phyloP scores from a whole-genome alignment of 2,113 vertebrate genomes.

The Callithrix jacchus region DNA sequence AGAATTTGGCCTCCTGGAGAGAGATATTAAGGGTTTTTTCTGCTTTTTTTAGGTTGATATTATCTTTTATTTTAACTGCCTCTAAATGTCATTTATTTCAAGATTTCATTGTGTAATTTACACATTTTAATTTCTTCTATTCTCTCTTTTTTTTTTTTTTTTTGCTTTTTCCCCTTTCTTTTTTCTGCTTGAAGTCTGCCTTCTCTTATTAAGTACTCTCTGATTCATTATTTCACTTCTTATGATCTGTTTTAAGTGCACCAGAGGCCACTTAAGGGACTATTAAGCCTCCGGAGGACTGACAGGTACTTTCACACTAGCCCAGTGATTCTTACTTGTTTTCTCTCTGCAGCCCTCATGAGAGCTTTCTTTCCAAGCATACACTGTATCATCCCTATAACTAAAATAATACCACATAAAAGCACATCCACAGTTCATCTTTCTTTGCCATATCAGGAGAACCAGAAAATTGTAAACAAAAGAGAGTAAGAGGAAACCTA shows the following conservation, averaged over 20 bases:
- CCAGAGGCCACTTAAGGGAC: neutral
- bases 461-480: neutral
- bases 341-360: neutral
- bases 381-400: neutral
- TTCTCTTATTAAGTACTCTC: neutral
- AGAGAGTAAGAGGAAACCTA: neutral
- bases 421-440: neutral
- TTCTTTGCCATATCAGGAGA: neutral
- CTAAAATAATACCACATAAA: neutral
- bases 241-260: neutral
- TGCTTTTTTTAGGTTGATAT: conserved; percentile 12
- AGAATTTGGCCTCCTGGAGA: neutral
- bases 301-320: neutral
- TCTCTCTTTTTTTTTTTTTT: neutral
- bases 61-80: conserved; percentile 39
- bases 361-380: neutral
- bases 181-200: neutral
- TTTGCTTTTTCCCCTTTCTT: neutral
- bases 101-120: conserved; percentile 24
- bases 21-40: neutral
- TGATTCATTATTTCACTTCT: conserved; percentile 13
- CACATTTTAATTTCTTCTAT: conserved; percentile 35
- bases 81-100: conserved; percentile 18
- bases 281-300: neutral
- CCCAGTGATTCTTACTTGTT: neutral